Percentiles rank a stretch among this genome's conserved stretches.
Evolutionary conservation across 2,797 vertebrate genomes (phyloP).

Genomic region (Champsocephalus esox): DNA sequence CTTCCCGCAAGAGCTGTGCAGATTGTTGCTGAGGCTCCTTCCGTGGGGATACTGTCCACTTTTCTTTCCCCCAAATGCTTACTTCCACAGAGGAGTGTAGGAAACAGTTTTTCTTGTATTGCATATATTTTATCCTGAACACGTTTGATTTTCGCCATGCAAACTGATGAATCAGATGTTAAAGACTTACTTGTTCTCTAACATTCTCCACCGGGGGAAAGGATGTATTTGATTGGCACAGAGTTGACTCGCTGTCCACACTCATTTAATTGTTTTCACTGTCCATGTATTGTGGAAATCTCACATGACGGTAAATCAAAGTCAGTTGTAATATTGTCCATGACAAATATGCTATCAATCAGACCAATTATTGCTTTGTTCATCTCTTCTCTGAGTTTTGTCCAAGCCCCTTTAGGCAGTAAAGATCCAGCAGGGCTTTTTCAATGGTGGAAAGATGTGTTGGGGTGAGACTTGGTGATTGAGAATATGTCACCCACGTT

Average conservation of each 20-base stretch:
- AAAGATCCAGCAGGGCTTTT: slow-evolving; percentile 45
- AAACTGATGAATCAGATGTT: slow-evolving; percentile 58
- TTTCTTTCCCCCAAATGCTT: slow-evolving; percentile 35
- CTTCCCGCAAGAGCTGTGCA: slow-evolving; percentile 65
- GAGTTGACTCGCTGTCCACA: slow-evolving; percentile 43
- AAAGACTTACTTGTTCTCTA: slow-evolving; percentile 17
- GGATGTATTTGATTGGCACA: slow-evolving; percentile 43
- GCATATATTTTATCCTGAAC: slow-evolving; percentile 37
- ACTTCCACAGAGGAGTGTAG: slow-evolving; percentile 40
- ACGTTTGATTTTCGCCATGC: slow-evolving; percentile 35
- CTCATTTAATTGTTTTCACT: slow-evolving; percentile 50
- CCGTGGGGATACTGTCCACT: slow-evolving; percentile 53
- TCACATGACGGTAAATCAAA: slow-evolving; percentile 39
- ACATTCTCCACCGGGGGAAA: slow-evolving; percentile 33
- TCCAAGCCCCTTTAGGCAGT: slow-evolving; percentile 33
- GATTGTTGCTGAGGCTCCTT: slow-evolving; percentile 69
- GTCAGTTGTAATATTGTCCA: slow-evolving; percentile 37
- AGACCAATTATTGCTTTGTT: slow-evolving; percentile 54
- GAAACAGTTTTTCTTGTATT: slow-evolving; percentile 24
- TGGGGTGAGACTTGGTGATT: slow-evolving; percentile 26
- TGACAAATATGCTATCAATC: slow-evolving; percentile 59
- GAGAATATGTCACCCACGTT: slow-evolving; percentile 57
- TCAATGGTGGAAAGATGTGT: slow-evolving; percentile 39
- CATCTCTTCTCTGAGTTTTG: slow-evolving; percentile 8
- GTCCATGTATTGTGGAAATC: slow-evolving; percentile 49